A percentile compares a stretch with the other conserved stretches of the same genome.
These are phyloP conservation scores for Stigmatopora nigra DNA, from an alignment of 2,113 vertebrate species.

Conservation along the genomic window DNA sequence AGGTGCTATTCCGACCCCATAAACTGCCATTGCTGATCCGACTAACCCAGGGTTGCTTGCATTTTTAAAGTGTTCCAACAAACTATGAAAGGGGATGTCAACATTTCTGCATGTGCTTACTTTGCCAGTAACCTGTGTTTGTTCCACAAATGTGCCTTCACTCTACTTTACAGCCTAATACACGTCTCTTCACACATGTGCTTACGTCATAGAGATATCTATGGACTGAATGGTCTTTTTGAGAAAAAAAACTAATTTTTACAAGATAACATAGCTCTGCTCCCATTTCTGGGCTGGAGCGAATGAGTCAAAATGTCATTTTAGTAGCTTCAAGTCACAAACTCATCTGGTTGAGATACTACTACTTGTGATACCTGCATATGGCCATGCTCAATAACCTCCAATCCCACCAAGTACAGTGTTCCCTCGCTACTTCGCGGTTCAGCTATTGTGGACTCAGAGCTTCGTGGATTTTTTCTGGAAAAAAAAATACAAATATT, in stretches of 20 bases:
- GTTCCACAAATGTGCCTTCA: slow-evolving; percentile 52
- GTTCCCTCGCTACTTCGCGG: no score
- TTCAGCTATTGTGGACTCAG: no score
- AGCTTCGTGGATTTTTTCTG: no score
- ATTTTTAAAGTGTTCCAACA: slow-evolving; percentile 48
- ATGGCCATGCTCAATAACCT: slow-evolving; percentile 35
- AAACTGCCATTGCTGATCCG: slow-evolving; percentile 14
- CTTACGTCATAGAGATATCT: not conserved
- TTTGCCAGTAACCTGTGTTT: slow-evolving; percentile 50
- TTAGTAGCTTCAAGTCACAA: slow-evolving; percentile 53
- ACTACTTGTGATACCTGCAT: slow-evolving; percentile 21
- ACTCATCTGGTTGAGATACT: slow-evolving; percentile 43
- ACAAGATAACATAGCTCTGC: slow-evolving; percentile 22
- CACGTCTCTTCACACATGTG: not conserved
- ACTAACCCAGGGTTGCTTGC: slow-evolving; percentile 14
- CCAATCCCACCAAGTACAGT: slow-evolving; percentile 6
- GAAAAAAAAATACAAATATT: no score
- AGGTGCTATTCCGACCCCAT: slow-evolving; percentile 4
- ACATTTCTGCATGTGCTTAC: slow-evolving; percentile 39
- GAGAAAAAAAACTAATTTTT: slow-evolving; percentile 14
- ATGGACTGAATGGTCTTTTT: slow-evolving; percentile 16
- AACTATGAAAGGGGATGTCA: slow-evolving; percentile 30
- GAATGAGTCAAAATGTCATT: slow-evolving; percentile 74
- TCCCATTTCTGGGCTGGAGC: slow-evolving; percentile 25
- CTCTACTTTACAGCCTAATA: slow-evolving; percentile 4